Base-by-base conservation (phyloP, 2,797 vertebrate species). In the Sylvilagus floridanus region DNA sequence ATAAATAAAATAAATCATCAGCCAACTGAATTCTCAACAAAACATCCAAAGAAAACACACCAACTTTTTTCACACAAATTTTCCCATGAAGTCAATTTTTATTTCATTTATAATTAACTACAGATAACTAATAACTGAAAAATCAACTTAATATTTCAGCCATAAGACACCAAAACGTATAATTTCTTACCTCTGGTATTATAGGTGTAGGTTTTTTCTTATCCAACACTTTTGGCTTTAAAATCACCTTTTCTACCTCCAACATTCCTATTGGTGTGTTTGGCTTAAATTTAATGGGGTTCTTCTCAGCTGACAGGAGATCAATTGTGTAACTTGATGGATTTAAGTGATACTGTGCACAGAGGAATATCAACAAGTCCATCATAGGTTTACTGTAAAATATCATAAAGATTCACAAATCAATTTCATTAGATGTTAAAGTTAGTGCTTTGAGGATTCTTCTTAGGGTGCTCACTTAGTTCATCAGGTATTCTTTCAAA, bases 331-430 rank as follows among this genome's bases (percentile, higher is more conserved):
- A 98, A 97, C 99, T 98, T 9, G 99, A 99, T 2, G 99, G 99
- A 97, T 99, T 99, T 98, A 99, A 98, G 97, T 98, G 99, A 98
- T 99, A 99, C 84, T 99, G 98, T 52, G 99, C 99, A 97, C 99
- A 99, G 72, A 99, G 99, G 83, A 98, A 99, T 95, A 99, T 99
- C 84, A 99, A 95, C 60, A 99, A 98, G 98, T 99, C 99, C 99
- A 99, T 99, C 97, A 99, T 98, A 42, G 99, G 99, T 97, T 99
- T 99, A 98, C 99, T 99, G 98, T 35, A 84, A 96, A 98, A 97
- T 37, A 37, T 87, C 42, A 28, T 42, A 85, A 81, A 71, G 13
- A 30, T 14, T 13, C 62, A 84, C 68, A 30, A 68, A 83, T 69
- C 57, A 83, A 30, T 63, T 73, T 78, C 60, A 81, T 13, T 54